These are phyloP conservation scores for Percopsis omiscomaycus DNA, from an alignment of 2,797 vertebrate genomes.

Conservation along the genomic window DNA sequence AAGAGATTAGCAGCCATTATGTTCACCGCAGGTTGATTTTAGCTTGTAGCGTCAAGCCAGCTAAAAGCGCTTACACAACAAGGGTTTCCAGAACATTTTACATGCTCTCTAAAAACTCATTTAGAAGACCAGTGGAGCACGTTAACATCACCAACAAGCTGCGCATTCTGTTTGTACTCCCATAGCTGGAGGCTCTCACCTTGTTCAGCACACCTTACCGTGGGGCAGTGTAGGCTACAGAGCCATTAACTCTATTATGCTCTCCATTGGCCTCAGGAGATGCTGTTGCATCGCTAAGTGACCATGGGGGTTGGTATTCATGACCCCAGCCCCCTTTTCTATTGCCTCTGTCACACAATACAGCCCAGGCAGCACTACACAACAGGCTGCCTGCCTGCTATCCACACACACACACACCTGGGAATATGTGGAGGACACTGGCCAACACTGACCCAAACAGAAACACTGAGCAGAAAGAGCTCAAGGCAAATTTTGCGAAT, in stretches of 20 bases:
- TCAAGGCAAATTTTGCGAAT: conserved; percentile 12
- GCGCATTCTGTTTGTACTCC: conserved; percentile 56
- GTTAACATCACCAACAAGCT: conserved; percentile 63
- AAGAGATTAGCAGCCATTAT: conserved; percentile 12
- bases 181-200: conserved; percentile 42
- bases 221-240: neutral
- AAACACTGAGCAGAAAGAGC: neutral
- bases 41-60: conserved; percentile 9
- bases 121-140: conserved; percentile 58
- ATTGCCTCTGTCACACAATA: conserved; percentile 59
- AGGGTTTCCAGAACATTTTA: too few relatives aligned
- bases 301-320: conserved; percentile 48
- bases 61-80: neutral
- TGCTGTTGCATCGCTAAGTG: conserved; percentile 19
- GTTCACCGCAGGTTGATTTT: conserved; percentile 33
- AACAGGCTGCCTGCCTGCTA: conserved; percentile 59
- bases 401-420: conserved; percentile 32
- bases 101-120: conserved; percentile 11
- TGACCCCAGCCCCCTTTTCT: conserved; percentile 55
- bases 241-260: conserved; percentile 13
- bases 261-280: conserved; percentile 15
- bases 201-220: conserved; percentile 33
- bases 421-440: conserved; percentile 50
- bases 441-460: conserved; percentile 41
- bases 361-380: conserved; percentile 60